phyloP scores from a whole-genome alignment of 2,888 invertebrate species.

The Corbicula japonica region DNA sequence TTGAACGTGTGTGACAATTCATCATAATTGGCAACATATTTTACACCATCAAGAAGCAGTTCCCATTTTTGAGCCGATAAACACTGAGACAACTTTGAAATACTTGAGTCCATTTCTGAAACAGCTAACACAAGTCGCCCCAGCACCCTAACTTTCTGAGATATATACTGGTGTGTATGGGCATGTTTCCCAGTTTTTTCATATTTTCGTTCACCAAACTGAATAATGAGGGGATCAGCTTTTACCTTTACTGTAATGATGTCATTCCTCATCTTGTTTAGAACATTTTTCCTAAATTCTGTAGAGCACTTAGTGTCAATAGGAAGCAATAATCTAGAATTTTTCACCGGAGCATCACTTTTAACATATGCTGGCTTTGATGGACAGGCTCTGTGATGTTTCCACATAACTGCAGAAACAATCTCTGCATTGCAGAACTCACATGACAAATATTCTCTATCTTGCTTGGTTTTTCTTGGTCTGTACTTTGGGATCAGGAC shows the following conservation, averaged over 20 bases:
- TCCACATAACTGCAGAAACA: conserved; percentile 20
- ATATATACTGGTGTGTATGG: conserved; percentile 34
- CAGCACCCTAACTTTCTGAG: conserved; percentile 19
- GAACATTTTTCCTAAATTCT: conserved; percentile 9
- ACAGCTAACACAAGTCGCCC: conserved; percentile 4
- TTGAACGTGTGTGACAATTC: too few species aligned
- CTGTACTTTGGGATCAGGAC: conserved; percentile 33
- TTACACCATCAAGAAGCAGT: background rate
- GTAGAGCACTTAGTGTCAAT: background rate
- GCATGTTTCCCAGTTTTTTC: conserved; percentile 20
- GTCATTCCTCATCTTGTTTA: conserved; percentile 30
- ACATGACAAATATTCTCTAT: conserved; percentile 27
- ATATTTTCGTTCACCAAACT: conserved; percentile 13
- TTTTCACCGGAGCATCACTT: background rate
- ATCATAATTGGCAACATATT: background rate
- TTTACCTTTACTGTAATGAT: background rate
- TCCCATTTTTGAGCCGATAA: conserved; percentile 1
- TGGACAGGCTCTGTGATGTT: conserved; percentile 20
- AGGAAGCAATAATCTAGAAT: background rate
- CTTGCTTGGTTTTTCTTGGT: conserved; percentile 12
- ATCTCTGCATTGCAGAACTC: conserved; percentile 9
- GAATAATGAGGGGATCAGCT: conserved; percentile 12
- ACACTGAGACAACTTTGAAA: background rate
- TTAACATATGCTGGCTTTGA: background rate
- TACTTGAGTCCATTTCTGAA: background rate